These are phyloP conservation scores for Barbus barbus DNA, from an alignment of 2,113 vertebrate genomes.

Conservation along the genomic window DNA sequence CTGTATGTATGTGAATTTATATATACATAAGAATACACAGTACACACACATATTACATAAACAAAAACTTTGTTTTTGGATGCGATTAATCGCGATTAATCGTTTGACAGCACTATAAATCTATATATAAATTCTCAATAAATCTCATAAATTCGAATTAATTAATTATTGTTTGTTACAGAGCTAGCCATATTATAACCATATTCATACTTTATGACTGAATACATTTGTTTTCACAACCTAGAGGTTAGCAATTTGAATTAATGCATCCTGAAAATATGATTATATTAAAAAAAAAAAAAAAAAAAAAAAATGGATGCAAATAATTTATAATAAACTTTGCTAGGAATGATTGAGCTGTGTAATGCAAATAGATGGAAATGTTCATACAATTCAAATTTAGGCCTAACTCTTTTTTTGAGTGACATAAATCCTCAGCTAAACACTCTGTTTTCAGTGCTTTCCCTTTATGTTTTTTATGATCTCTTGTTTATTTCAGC, in stretches of 20 bases:
- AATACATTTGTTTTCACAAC: neutral
- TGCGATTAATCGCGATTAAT: too few species aligned
- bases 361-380: neutral
- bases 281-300: neutral
- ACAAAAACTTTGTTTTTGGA: too few species aligned
- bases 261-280: neutral
- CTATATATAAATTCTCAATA: too few species aligned
- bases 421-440: neutral
- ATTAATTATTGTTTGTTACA: neutral
- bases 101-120: too few species aligned
- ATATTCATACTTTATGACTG: neutral
- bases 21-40: too few species aligned
- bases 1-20: too few species aligned
- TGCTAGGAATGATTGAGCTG: neutral
- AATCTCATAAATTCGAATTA: neutral
- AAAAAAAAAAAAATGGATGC: neutral
- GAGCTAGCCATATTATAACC: neutral
- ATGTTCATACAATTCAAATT: neutral
- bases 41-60: too few species aligned
- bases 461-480: neutral
- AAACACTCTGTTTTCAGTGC: neutral
- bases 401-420: neutral
- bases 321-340: neutral
- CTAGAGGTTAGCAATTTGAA: neutral
- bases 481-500: conserved; percentile 64